These are phyloP conservation scores for Hafferia zeledoni DNA, from an alignment of 2,797 vertebrate genomes.

Conservation along the genomic window DNA sequence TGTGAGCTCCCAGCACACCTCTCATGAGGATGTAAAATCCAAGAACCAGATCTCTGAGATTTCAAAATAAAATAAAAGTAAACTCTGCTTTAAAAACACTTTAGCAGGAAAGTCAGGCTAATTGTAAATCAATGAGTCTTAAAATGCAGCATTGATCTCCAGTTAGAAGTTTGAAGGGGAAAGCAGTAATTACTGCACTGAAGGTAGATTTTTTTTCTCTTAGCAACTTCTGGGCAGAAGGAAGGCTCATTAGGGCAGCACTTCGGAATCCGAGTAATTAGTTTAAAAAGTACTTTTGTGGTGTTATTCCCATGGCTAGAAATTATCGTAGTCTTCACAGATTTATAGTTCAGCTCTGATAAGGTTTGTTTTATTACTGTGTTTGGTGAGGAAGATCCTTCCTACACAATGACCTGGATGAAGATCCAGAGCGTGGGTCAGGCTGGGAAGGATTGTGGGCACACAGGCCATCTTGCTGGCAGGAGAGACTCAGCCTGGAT, in stretches of 20 bases:
- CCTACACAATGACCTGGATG: constrained; percentile 3
- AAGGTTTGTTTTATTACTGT: constrained; percentile 73
- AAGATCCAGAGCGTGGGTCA: background rate
- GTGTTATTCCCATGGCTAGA: constrained; percentile 79
- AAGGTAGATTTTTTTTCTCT: constrained; percentile 81
- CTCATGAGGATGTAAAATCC: constrained; percentile 76
- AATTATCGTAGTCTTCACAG: constrained; percentile 75
- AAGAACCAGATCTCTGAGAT: constrained; percentile 80
- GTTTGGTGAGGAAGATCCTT: constrained; percentile 45
- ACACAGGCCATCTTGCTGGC: fast-evolving
- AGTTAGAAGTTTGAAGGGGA: constrained; percentile 87
- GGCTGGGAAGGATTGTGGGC: background rate
- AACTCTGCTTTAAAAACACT: constrained; percentile 81
- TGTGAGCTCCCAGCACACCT: constrained; percentile 34
- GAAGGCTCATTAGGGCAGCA: constrained; percentile 80
- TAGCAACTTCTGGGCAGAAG: constrained; percentile 80
- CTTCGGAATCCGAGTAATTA: constrained; percentile 81
- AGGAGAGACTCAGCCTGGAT: background rate
- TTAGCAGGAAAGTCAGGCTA: constrained; percentile 86
- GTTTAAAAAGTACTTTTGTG: constrained; percentile 84
- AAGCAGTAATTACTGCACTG: constrained; percentile 81
- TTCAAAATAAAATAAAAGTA: constrained; percentile 86
- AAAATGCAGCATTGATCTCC: constrained; percentile 91
- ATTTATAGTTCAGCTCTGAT: constrained; percentile 72
- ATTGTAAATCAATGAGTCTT: constrained; percentile 94